Conservation (phyloP, 2,113 vertebrate genomes). For the Tetrao urogallus region DNA sequence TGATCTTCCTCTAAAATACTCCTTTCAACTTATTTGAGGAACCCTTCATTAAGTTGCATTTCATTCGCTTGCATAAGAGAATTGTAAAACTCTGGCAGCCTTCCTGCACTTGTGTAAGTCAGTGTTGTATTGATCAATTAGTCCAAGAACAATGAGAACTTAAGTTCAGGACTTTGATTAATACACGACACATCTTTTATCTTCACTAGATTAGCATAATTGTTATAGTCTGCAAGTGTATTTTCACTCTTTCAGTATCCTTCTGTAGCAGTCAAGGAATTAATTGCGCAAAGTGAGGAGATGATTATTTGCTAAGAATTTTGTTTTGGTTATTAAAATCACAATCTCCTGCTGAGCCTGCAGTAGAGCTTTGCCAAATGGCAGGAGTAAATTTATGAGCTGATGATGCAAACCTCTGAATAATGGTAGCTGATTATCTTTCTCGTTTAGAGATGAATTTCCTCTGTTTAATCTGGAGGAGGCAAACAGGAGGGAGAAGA, state of each 20-base stretch:
- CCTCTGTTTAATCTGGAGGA: not conserved
- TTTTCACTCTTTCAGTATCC: not conserved
- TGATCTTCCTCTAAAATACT: not conserved
- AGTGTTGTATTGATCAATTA: slow-evolving; percentile 19
- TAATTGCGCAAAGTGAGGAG: slow-evolving; percentile 2
- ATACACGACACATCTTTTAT: slow-evolving; percentile 12
- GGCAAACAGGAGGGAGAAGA: not conserved
- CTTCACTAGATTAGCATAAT: slow-evolving; percentile 49
- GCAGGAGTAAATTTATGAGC: not conserved
- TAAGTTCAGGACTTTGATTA: slow-evolving; percentile 39
- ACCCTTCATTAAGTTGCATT: not conserved
- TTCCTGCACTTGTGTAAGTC: not conserved
- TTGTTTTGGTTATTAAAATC: not conserved
- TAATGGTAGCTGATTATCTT: not conserved
- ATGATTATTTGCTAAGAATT: not conserved
- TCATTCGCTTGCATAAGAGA: not conserved
- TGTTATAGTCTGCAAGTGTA: not conserved
- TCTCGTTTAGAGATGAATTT: not conserved
- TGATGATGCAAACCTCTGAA: not conserved
- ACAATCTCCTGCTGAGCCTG: not conserved
- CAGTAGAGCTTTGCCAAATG: not conserved
- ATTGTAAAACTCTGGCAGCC: not conserved
- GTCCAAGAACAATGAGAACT: slow-evolving; percentile 22
- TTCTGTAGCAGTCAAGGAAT: slow-evolving; percentile 40
- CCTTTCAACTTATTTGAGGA: not conserved